A percentile compares a stretch with the other conserved stretches of the same genome.
Evolutionary conservation across 2,888 invertebrate species (phyloP).

Genomic region (Epinotia nisella): DNA sequence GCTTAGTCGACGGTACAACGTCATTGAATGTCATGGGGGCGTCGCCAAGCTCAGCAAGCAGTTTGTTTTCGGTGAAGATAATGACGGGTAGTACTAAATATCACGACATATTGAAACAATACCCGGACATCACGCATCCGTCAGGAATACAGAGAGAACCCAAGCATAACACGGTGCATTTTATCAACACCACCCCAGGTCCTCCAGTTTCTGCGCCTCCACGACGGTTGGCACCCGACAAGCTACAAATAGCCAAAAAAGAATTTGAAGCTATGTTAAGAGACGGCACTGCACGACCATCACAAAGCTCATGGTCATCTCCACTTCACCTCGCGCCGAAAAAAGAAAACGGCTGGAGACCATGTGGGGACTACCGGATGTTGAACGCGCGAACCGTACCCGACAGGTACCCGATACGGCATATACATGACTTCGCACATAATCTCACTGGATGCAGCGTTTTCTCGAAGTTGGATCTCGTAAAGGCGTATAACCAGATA

Average conservation of each 20-base stretch:
- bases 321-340: constrained; percentile 36
- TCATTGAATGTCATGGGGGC: too few relatives aligned
- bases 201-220: constrained; percentile 49
- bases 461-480: constrained; percentile 30
- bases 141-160: constrained; percentile 18
- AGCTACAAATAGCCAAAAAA: constrained; percentile 45
- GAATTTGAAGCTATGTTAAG: constrained; percentile 50
- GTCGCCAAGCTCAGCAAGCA: too few relatives aligned
- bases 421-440: constrained; percentile 46
- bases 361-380: constrained; percentile 46
- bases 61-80: too few relatives aligned
- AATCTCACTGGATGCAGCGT: constrained; percentile 37
- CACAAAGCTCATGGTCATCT: constrained; percentile 46
- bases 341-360: constrained; percentile 43
- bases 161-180: constrained; percentile 44
- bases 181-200: constrained; percentile 43
- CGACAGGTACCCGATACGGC: constrained; percentile 44
- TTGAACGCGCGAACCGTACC: constrained; percentile 46
- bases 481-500: too few relatives aligned
- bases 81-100: constrained; percentile 14
- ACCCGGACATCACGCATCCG: constrained; percentile 38
- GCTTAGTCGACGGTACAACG: too few relatives aligned
- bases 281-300: constrained; percentile 46
- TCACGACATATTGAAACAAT: constrained; percentile 19
- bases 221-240: constrained; percentile 49